phyloP scores from a whole-genome alignment of 2,113 vertebrate species.

The Ctenodactylus gundi region DNA sequence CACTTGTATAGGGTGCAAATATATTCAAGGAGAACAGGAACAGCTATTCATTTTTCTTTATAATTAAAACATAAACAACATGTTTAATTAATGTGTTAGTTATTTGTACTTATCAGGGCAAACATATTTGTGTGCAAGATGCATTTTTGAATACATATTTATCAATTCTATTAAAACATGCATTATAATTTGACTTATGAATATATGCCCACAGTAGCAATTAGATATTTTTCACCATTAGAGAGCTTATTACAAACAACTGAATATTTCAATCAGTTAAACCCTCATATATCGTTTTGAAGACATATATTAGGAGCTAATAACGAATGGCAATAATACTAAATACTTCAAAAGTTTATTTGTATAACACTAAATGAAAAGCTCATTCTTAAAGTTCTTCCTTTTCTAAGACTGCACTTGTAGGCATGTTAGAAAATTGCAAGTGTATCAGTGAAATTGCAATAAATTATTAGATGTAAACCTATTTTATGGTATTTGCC shows the following conservation, averaged over 20 bases:
- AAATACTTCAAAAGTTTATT: background rate
- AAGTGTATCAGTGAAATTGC: slow-evolving; percentile 32
- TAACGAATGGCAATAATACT: background rate
- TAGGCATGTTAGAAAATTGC: slow-evolving; percentile 48
- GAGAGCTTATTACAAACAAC: background rate
- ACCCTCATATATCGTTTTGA: background rate
- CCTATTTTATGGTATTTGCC: slow-evolving; percentile 41
- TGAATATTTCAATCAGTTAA: slow-evolving; percentile 29
- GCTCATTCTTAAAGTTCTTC: background rate
- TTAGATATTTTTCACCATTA: slow-evolving; percentile 1
- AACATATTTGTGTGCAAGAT: background rate
- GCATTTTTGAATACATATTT: slow-evolving; percentile 35
- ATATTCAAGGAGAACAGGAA: slow-evolving; percentile 5
- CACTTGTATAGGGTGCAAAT: background rate
- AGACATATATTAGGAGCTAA: background rate
- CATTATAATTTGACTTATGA: slow-evolving; percentile 26
- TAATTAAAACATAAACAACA: slow-evolving; percentile 51
- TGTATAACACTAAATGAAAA: background rate
- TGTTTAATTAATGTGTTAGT: slow-evolving; percentile 42
- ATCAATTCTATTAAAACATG: background rate
- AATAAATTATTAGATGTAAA: slow-evolving; percentile 43
- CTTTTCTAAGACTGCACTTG: background rate
- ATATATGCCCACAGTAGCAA: background rate
- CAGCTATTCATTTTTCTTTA: slow-evolving; percentile 34
- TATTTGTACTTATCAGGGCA: slow-evolving; percentile 41